These are phyloP conservation scores for Enteromius mattozi DNA, from an alignment of 2,797 vertebrate species.

Conservation along the genomic window DNA sequence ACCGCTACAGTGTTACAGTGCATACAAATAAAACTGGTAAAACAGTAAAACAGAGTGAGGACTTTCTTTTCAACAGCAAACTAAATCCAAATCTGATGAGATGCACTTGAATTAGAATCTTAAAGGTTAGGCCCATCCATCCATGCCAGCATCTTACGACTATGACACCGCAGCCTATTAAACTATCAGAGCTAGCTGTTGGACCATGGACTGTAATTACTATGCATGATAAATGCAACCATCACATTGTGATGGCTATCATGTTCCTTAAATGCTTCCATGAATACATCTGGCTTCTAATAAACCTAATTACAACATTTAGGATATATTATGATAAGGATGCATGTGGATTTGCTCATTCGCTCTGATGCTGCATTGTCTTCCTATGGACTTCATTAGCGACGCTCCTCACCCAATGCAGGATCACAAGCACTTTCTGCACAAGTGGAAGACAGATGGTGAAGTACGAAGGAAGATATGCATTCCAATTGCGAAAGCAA, in stretches of 20 bases:
- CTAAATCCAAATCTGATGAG: constrained; percentile 54
- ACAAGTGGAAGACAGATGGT: constrained; percentile 51
- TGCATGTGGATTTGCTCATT: background rate
- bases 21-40: constrained; percentile 17
- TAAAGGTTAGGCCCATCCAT: constrained; percentile 64
- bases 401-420: constrained; percentile 9
- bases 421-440: constrained; percentile 25
- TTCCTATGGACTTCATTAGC: constrained; percentile 11
- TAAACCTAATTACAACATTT: constrained; percentile 17
- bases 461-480: constrained; percentile 35
- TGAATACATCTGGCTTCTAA: constrained; percentile 30
- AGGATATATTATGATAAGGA: constrained; percentile 9
- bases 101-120: constrained; percentile 61
- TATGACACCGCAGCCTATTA: constrained; percentile 58
- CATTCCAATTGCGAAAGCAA: constrained; percentile 33
- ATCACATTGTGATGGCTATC: constrained; percentile 27
- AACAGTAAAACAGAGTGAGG: constrained; percentile 5
- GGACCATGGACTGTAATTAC: constrained; percentile 56
- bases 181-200: constrained; percentile 51
- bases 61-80: constrained; percentile 49
- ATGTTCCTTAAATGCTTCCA: constrained; percentile 26
- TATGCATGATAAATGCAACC: constrained; percentile 42
- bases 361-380: constrained; percentile 1
- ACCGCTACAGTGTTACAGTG: background rate
- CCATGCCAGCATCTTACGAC: constrained; percentile 57